These are phyloP conservation scores for Tadarida brasiliensis DNA, from an alignment of 2,797 vertebrate genomes.

Conservation along the genomic window DNA sequence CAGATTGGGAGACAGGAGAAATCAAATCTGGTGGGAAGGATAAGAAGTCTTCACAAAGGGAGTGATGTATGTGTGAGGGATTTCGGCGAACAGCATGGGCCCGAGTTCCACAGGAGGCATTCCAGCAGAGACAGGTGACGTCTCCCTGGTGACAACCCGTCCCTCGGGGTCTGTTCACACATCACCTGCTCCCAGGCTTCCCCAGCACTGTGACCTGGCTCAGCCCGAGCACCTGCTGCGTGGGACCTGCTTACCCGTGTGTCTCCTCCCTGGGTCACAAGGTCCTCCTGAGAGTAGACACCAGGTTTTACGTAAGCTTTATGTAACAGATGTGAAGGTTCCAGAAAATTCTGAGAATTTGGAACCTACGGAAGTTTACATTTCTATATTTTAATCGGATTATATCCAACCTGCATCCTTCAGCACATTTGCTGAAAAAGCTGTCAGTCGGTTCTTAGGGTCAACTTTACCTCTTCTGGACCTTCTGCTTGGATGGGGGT, in stretches of 20 bases:
- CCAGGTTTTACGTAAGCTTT: not conserved
- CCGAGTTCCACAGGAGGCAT: not conserved
- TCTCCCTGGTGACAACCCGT: not conserved
- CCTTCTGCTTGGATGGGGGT: not conserved
- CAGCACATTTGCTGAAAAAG: not conserved
- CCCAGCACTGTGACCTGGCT: not conserved
- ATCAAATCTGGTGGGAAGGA: not conserved
- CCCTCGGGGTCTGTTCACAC: not conserved
- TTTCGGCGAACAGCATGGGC: not conserved
- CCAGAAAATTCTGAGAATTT: not conserved
- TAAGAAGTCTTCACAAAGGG: conserved; percentile 27
- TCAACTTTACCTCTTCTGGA: not conserved
- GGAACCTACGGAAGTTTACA: not conserved
- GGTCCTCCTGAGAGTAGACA: not conserved
- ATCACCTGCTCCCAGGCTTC: not conserved
- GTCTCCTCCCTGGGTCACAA: not conserved
- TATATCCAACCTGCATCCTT: not conserved
- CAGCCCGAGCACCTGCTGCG: not conserved
- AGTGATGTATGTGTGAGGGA: not conserved
- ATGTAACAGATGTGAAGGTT: not conserved
- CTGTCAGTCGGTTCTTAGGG: not conserved
- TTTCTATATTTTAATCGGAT: conserved; percentile 7
- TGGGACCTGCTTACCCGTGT: not conserved
- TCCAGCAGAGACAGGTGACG: no score
- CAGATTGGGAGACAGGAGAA: not conserved